Evolutionary conservation across 2,113 vertebrate genomes (phyloP), one percentile per base, ranked within the genome.

Genomic region (Arothron firmamentum): DNA sequence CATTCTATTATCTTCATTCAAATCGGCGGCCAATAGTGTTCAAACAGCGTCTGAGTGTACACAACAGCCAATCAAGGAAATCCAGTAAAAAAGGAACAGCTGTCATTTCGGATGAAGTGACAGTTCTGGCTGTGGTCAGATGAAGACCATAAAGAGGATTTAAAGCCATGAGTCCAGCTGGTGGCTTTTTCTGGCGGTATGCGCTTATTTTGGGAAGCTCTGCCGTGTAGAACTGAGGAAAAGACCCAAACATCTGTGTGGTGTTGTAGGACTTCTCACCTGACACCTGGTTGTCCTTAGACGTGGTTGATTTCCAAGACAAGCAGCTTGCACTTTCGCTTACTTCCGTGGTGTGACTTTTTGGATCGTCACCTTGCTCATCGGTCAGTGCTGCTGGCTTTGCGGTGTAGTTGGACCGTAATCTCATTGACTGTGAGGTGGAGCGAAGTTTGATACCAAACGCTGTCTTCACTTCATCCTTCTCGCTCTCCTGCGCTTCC

Each of bases 401-500:
- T 43, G 83, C 69, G 5, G 69, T 68, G 19, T 79, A 82, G 1
- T 64, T 47, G 16, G 84, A 77, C 53, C 77, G 85, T 4, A 86
- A 83, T 81, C 80, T 93, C 55, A 91, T 59, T 1, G 92, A 94
- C 43, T 92, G 86, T 3, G 94, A 94, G 0, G 93, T 96, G 68
- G 93, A 92, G 59, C 95, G 93, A 21, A 99, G 92, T 79, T 94
- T 96, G 45, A 96, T 76, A 14, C 92, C 92, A 77, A 96, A 98
- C 19, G 90, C 82, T 28, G 56, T 89, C 78, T 79, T 91, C 43
- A 87, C 83, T 48, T 91, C 91, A 6, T 74, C 67, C 18, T 69
- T 60, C 34, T 69, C 77, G 2, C 71, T 68, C 59, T 89, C 69
- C 49, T 67, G 4, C 18, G 65, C 18, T 17, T 68, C 78, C 2